A percentile compares a stretch with the other conserved stretches of the same genome.
These are phyloP conservation scores for Clarias fuscus DNA, from an alignment of 2,797 vertebrate genomes.

Conservation along the genomic window DNA sequence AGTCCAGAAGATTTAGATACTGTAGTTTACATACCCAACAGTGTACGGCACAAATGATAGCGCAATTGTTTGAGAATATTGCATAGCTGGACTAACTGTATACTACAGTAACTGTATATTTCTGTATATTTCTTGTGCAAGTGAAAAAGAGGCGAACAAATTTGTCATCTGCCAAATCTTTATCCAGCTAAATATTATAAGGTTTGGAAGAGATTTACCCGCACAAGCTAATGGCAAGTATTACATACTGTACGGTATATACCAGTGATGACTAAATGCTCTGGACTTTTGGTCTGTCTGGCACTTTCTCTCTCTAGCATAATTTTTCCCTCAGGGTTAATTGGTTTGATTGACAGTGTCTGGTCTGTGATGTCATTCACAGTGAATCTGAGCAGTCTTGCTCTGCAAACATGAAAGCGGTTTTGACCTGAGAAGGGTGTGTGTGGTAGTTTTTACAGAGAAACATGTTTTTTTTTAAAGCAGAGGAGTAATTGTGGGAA, in stretches of 20 bases:
- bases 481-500: slow-evolving; percentile 29
- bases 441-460: neutral
- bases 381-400: neutral
- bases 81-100: neutral
- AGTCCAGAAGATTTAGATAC: neutral
- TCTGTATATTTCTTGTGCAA: neutral
- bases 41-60: neutral
- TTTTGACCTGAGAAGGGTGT: neutral
- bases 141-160: neutral
- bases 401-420: neutral
- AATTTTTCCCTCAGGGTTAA: neutral
- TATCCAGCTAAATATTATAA: neutral
- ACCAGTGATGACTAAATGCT: neutral
- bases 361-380: slow-evolving; percentile 3
- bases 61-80: neutral
- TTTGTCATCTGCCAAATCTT: neutral
- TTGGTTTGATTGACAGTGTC: slow-evolving; percentile 7
- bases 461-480: neutral
- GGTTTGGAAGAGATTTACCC: neutral
- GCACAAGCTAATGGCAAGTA: neutral
- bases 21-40: neutral
- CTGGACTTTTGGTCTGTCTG: neutral
- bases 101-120: neutral
- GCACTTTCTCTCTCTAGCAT: neutral
- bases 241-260: neutral